Conservation (phyloP, 2,888 invertebrate species). For the Cheilosia urbana region DNA sequence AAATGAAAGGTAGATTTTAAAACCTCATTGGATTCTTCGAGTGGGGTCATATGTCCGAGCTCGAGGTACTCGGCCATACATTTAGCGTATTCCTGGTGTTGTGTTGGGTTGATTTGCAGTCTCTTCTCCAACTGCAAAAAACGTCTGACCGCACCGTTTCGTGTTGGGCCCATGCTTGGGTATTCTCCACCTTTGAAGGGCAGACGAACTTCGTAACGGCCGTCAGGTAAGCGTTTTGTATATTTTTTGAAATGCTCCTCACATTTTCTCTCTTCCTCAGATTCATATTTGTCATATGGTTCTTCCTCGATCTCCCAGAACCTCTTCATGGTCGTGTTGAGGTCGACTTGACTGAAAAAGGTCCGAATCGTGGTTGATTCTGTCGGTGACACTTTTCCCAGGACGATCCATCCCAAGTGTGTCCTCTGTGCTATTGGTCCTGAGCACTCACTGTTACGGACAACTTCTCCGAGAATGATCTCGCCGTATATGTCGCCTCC, state of each 20-base stretch:
- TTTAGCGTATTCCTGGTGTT: neutral
- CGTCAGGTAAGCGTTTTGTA: constrained; percentile 8
- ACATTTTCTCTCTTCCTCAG: constrained; percentile 2
- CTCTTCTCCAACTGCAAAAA: constrained; percentile 14
- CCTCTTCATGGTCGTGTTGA: neutral
- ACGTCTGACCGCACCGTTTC: constrained; percentile 5
- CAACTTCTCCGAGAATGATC: neutral
- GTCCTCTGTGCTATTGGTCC: constrained; percentile 19
- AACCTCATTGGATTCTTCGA: neutral
- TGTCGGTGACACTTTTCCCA: neutral
- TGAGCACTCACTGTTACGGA: neutral
- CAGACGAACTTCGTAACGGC: neutral
- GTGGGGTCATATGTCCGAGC: constrained; percentile 9
- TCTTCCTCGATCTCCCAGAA: constrained; percentile 24
- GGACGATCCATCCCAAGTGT: constrained; percentile 15
- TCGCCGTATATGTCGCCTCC: constrained; percentile 5
- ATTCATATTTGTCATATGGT: neutral
- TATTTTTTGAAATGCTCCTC: constrained; percentile 2
- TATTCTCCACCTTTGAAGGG: neutral
- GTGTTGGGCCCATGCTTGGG: constrained; percentile 12
- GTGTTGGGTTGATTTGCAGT: neutral
- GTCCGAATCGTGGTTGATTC: neutral
- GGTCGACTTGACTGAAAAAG: neutral
- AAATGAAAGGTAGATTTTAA: neutral
- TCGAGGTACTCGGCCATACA: constrained; percentile 11